phyloP scores from a whole-genome alignment of 2,797 vertebrate species.

The Gallinago nigripennis region DNA sequence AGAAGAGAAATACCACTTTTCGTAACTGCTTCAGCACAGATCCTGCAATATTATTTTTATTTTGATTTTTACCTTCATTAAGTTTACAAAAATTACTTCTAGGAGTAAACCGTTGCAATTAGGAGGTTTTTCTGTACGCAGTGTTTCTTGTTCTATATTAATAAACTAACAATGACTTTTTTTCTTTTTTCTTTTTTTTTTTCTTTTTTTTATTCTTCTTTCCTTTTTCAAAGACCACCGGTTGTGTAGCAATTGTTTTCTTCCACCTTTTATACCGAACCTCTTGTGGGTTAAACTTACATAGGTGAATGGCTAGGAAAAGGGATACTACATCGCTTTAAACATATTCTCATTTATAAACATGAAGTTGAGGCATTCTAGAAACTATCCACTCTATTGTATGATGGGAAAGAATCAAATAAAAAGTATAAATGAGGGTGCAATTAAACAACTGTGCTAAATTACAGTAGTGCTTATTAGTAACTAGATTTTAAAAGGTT shows the following conservation, averaged over 20 bases:
- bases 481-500: conserved; percentile 99
- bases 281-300: conserved; percentile 60
- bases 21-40: conserved; percentile 70
- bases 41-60: conserved; percentile 59
- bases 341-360: conserved; percentile 84
- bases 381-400: conserved; percentile 83
- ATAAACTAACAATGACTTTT: conserved; percentile 61
- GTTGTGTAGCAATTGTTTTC: conserved; percentile 56
- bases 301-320: conserved; percentile 71
- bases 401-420: conserved; percentile 83
- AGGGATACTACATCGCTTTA: conserved; percentile 80
- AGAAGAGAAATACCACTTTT: conserved; percentile 69
- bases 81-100: conserved; percentile 74
- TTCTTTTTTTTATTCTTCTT: neutral
- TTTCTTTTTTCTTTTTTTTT: neutral
- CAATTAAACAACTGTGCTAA: conserved; percentile 93
- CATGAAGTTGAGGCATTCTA: conserved; percentile 82
- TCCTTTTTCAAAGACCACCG: conserved; percentile 35
- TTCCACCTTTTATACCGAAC: conserved; percentile 47
- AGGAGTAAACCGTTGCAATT: conserved; percentile 71
- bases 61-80: conserved; percentile 69
- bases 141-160: conserved; percentile 64
- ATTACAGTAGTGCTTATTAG: conserved; percentile 99
- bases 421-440: conserved; percentile 88
- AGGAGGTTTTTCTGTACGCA: conserved; percentile 50